Percentiles rank a stretch among this genome's conserved stretches.
Evolutionary conservation across 1,140 invertebrate genomes (phyloP).

Genomic region (Drosophila pachea): DNA sequence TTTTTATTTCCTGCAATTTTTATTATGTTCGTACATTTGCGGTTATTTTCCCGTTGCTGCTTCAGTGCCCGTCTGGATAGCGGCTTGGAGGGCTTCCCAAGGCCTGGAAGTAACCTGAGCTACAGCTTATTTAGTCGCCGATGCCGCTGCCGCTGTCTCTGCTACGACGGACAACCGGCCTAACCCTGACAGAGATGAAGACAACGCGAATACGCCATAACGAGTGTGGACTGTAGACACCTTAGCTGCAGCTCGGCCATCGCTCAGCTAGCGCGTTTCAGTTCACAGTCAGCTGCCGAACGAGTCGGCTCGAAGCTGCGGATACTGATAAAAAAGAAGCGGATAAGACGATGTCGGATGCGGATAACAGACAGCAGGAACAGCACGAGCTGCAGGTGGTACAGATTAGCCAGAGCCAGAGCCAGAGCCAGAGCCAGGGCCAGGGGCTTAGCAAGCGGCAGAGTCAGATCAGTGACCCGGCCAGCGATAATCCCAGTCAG

Average conservation of each 20-base stretch:
- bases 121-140: conserved; percentile 42
- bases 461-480: not conserved
- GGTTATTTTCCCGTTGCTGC: conserved; percentile 51
- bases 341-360: conserved; percentile 53
- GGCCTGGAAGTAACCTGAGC: conserved; percentile 53
- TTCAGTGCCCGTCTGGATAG: conserved; percentile 26
- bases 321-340: conserved; percentile 1
- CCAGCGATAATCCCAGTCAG: conserved; percentile 51
- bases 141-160: not conserved
- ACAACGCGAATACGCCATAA: conserved; percentile 44
- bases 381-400: conserved; percentile 59
- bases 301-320: conserved; percentile 27
- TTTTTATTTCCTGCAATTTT: conserved; percentile 15
- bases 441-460: no score
- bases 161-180: conserved; percentile 5
- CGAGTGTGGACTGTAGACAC: conserved; percentile 26
- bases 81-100: conserved; percentile 40
- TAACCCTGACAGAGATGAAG: conserved; percentile 36
- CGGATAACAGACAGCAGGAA: conserved; percentile 47
- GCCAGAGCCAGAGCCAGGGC: not conserved
- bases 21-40: not conserved
- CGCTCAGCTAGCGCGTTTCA: not conserved
- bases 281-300: conserved; percentile 8
- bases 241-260: conserved; percentile 23
- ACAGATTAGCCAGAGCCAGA: conserved; percentile 8